Conservation (phyloP, 2,797 vertebrate species). For the Brachymystax lenok region DNA sequence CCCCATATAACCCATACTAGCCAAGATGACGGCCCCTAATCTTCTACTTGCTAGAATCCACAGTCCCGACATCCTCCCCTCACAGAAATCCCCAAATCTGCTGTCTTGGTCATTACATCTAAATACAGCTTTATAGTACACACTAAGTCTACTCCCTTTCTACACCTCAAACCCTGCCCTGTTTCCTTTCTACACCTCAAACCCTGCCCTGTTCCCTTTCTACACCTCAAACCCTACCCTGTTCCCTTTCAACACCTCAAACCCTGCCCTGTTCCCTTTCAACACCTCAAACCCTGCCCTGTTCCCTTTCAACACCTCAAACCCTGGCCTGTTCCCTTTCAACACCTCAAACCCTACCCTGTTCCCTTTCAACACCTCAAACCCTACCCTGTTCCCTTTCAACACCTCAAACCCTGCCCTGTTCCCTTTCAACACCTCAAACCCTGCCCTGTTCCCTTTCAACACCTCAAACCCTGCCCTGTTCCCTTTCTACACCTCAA, state of each 20-base stretch:
- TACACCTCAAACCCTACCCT: conserved; percentile 19
- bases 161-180: conserved; percentile 17
- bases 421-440: too few relatives aligned
- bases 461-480: too few relatives aligned
- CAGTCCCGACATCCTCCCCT: conserved; percentile 52
- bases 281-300: too few relatives aligned
- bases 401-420: conserved; percentile 19
- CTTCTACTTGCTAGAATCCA: conserved; percentile 38
- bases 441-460: too few relatives aligned
- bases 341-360: conserved; percentile 15
- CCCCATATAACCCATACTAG: conserved; percentile 6
- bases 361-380: conserved; percentile 21
- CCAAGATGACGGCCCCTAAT: conserved; percentile 11
- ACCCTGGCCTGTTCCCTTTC: too few relatives aligned
- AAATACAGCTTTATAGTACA: conserved; percentile 52
- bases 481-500: conserved; percentile 18
- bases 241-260: too few relatives aligned
- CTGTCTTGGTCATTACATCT: conserved; percentile 55
- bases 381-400: conserved; percentile 32
- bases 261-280: too few relatives aligned
- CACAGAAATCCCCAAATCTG: conserved; percentile 33
- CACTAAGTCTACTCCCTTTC: conserved; percentile 20
- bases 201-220: conserved; percentile 32
- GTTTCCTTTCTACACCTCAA: conserved; percentile 20
- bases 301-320: too few relatives aligned